Conservation (phyloP, 1,140 invertebrate genomes). For the Temnothorax curvispinosus region DNA sequence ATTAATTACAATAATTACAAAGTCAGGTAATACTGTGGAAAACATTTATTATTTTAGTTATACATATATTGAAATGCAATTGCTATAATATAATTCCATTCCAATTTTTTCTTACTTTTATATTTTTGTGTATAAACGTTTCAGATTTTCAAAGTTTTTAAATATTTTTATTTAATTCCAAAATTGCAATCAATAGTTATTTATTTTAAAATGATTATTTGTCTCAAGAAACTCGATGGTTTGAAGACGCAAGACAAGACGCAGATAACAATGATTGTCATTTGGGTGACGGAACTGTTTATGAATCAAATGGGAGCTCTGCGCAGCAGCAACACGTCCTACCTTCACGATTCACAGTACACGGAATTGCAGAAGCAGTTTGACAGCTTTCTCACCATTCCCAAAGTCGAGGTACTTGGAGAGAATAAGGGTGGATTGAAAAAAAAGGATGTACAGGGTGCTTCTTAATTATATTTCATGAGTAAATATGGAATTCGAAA, state of each 20-base stretch:
- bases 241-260: constrained; percentile 89
- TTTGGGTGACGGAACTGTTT: constrained; percentile 97
- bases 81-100: neutral
- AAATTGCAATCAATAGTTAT: neutral
- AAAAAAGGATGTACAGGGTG: neutral
- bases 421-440: constrained; percentile 1
- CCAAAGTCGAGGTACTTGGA: constrained; percentile 86
- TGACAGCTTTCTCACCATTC: constrained; percentile 89
- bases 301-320: constrained; percentile 93
- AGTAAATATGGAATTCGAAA: neutral
- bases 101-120: neutral
- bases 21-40: neutral
- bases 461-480: neutral
- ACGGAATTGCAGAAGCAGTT: constrained; percentile 93
- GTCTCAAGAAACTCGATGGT: constrained; percentile 86
- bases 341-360: constrained; percentile 85
- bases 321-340: constrained; percentile 85
- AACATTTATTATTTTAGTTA: neutral
- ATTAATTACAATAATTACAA: neutral
- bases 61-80: neutral
- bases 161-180: neutral
- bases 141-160: neutral
- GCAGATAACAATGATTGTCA: constrained; percentile 95
- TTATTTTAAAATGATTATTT: constrained; percentile 65
- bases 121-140: neutral